Evolutionary conservation across 2,888 invertebrate species (phyloP), one percentile per base, ranked within the genome.

Genomic region (Heliconius sara): DNA sequence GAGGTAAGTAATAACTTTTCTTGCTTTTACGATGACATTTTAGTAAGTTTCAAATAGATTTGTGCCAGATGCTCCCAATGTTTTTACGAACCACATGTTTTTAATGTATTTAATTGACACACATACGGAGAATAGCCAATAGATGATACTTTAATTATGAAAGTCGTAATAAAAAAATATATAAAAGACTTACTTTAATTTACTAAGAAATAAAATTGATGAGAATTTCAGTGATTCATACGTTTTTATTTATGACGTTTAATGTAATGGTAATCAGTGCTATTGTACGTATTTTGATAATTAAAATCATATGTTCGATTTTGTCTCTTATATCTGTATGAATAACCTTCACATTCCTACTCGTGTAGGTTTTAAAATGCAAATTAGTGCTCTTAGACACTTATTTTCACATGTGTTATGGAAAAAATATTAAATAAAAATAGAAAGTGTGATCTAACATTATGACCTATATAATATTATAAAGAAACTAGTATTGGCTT

Each of bases 1-100:
- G 98, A 98, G 97, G 97, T 97, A 96, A 96, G 82, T 83, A 72
- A 39, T 82, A 34, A 78, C 65, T 68, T 63, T 77, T 66, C 43
- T 66, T 71, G 68, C 39, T 47, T 57, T 74, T 68, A 74, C 19
- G 27, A 65, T 75, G 25, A 75, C 43, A 65, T 43, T 60, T 60
- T 16, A 30, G 34, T 60, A 34, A 22, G 9, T 34, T 60, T 34
- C 34, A 34, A 60, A 73, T 34, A 60, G 6, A 70, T 25, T 70
- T 47, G n/a, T 25, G 25, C 16, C 25, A 70, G 70, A 70, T 25
- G 43, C 16, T 43, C 25, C 25, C 70, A 70, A 43, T 70, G 43
- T 43, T 70, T 70, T 70, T 19, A 70, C 16, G 25, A 70, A 13
- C 34, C 57, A n/a, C 34, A 30, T 73, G n/a, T 73, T 73, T 73